These are phyloP conservation scores for Morone saxatilis DNA, from an alignment of 2,113 vertebrate species.

Conservation along the genomic window DNA sequence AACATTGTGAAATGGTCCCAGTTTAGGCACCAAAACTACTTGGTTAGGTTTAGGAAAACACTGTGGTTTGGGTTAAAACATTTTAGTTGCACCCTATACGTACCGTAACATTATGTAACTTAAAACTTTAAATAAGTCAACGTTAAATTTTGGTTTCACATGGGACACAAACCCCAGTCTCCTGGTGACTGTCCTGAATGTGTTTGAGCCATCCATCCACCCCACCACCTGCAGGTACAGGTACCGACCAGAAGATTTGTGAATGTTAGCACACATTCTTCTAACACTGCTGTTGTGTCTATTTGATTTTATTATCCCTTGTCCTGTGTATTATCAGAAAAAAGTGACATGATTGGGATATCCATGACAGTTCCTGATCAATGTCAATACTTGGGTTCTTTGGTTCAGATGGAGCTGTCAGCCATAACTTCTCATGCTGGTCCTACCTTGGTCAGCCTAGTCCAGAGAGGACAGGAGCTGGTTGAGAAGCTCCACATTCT, in stretches of 20 bases:
- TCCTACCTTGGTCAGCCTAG: constrained; percentile 85
- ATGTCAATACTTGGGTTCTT: not conserved
- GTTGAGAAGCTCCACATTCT: constrained; percentile 86
- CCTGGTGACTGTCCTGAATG: too few species aligned
- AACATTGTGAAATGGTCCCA: too few species aligned
- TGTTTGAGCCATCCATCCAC: too few species aligned
- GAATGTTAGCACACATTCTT: not conserved
- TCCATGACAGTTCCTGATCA: not conserved
- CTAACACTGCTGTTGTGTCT: not conserved
- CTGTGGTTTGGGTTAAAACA: too few species aligned
- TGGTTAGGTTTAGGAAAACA: too few species aligned
- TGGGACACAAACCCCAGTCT: too few species aligned
- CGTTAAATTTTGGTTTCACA: too few species aligned
- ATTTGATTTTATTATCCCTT: not conserved
- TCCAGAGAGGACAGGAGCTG: constrained; percentile 89
- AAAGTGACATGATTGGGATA: not conserved
- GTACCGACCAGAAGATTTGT: not conserved
- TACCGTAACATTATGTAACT: too few species aligned
- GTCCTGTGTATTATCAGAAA: not conserved
- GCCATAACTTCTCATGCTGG: constrained; percentile 83
- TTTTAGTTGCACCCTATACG: too few species aligned
- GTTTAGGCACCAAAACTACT: too few species aligned
- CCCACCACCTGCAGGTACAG: too few species aligned
- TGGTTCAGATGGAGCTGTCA: constrained; percentile 87
- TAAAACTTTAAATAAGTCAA: too few species aligned